These are phyloP conservation scores for Phocides pigmalion DNA, from an alignment of 1,140 invertebrate species.

Conservation along the genomic window DNA sequence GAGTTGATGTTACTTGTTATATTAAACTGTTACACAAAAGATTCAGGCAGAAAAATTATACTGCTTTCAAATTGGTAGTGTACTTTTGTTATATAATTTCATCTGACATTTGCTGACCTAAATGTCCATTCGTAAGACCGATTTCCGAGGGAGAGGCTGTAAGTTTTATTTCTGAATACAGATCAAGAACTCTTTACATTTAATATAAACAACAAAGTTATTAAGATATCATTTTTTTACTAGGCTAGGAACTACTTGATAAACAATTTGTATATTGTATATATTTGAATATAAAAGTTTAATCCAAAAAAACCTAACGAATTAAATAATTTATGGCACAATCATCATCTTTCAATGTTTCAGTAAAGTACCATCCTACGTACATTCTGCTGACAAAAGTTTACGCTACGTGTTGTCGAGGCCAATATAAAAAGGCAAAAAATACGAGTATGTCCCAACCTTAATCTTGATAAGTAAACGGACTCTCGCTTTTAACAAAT, in stretches of 20 bases:
- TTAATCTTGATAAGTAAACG: slow-evolving; percentile 29
- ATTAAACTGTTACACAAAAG: slow-evolving; percentile 24
- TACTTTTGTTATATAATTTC: slow-evolving; percentile 31
- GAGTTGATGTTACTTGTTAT: slow-evolving; percentile 21
- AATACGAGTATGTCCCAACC: slow-evolving; percentile 26
- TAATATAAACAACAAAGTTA: too few species aligned
- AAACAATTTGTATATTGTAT: too few species aligned
- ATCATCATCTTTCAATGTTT: background rate
- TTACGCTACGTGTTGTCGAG: slow-evolving; percentile 16
- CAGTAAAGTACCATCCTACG: background rate
- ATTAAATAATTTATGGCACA: too few species aligned
- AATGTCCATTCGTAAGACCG: slow-evolving; percentile 22
- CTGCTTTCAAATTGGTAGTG: slow-evolving; percentile 30
- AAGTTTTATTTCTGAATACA: slow-evolving; percentile 10
- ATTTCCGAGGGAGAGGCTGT: slow-evolving; percentile 22
- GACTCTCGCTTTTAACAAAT: slow-evolving; percentile 50
- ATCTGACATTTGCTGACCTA: slow-evolving; percentile 28
- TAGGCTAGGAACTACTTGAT: too few species aligned
- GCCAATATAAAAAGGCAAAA: slow-evolving; percentile 16
- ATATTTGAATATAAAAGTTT: too few species aligned
- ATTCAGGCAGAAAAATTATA: slow-evolving; percentile 14
- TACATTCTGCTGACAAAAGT: slow-evolving; percentile 9
- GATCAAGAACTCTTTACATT: too few species aligned
- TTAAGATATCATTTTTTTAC: too few species aligned
- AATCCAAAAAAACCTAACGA: too few species aligned